These are phyloP conservation scores for Lathamus discolor DNA, from an alignment of 2,113 vertebrate genomes.

Conservation along the genomic window DNA sequence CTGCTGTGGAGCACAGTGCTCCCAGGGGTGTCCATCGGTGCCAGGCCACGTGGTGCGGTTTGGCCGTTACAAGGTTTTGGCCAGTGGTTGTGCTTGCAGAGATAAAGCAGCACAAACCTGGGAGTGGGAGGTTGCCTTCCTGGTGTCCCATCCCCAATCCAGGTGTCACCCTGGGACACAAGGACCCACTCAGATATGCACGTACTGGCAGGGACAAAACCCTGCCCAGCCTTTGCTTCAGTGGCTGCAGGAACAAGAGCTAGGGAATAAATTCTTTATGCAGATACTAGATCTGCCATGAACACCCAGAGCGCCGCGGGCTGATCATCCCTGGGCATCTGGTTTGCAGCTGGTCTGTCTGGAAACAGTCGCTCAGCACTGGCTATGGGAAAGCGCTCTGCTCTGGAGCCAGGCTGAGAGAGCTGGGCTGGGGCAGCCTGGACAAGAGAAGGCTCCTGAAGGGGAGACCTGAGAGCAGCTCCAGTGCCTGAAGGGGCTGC, in stretches of 20 bases:
- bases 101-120: neutral
- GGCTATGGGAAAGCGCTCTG: neutral
- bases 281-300: neutral
- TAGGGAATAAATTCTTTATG: neutral
- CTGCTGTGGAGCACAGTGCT: neutral
- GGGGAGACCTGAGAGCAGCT: neutral
- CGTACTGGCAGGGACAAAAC: accelerated
- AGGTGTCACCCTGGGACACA: accelerated
- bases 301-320: accelerated
- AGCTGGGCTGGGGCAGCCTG: neutral
- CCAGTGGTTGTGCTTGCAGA: neutral
- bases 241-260: neutral
- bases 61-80: neutral
- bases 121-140: neutral
- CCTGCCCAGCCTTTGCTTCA: neutral
- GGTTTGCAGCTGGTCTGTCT: neutral
- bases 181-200: neutral
- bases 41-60: neutral
- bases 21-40: neutral
- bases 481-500: too few relatives aligned
- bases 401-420: neutral
- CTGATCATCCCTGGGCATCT: neutral
- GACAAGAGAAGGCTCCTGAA: neutral
- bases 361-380: neutral
- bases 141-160: accelerated